phyloP scores from a whole-genome alignment of 2,113 vertebrate species.

The Lepus europaeus region DNA sequence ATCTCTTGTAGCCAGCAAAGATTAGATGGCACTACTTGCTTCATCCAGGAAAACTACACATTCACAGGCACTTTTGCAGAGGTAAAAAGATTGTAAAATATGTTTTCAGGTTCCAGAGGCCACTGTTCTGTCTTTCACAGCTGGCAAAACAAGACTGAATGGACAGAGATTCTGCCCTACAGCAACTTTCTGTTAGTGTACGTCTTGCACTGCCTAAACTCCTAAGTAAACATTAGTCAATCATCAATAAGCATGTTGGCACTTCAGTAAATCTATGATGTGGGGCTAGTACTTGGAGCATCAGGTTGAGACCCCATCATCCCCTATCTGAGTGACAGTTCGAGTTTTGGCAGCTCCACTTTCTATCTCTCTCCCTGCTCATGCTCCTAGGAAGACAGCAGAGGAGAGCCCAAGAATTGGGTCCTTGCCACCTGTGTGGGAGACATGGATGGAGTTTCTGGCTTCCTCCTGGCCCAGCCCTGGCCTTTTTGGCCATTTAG shows the following conservation, averaged over 20 bases:
- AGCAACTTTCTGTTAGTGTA: background rate
- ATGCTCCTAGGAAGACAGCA: no score
- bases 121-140: background rate
- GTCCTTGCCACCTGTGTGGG: no score
- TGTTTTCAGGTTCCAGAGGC: background rate
- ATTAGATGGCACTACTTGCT: background rate
- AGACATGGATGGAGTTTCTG: no score
- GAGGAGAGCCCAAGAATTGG: no score
- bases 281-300: background rate
- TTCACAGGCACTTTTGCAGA: background rate
- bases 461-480: no score
- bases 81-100: background rate
- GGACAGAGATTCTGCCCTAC: background rate
- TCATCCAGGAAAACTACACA: background rate
- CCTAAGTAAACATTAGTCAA: conserved; percentile 25
- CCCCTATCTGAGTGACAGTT: no score
- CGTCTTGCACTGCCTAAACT: background rate
- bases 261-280: background rate
- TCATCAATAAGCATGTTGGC: background rate
- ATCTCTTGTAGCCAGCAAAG: background rate
- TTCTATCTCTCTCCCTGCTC: no score
- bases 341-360: no score
- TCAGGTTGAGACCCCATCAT: no score
- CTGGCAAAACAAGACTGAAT: background rate
- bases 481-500: no score